Base-by-base conservation (phyloP, 2,797 vertebrate species). In the Gymnodraco acuticeps region DNA sequence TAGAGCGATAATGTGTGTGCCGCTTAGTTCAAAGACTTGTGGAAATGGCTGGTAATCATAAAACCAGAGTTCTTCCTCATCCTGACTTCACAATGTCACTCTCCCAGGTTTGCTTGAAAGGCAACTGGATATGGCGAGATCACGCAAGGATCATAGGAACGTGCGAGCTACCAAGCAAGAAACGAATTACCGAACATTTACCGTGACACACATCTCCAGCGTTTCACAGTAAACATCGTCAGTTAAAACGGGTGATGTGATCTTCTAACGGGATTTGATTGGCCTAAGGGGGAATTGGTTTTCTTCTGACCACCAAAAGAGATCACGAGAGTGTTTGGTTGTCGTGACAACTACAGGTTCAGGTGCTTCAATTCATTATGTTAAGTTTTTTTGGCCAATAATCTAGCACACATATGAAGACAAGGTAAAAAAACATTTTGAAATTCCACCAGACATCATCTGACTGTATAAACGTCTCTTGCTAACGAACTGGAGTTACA, bases 261-360 rank as follows among this genome's bases (percentile, higher is more conserved):
- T 27, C 23, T 27, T 27, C 19, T 47, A n/a, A 15, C 23, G 41
- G 73, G 42, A 42, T 12, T 3, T 38, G 4, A 50, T 31, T 51
- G 16, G 13, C 42, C 19, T 47, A 14, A 48, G 38, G 17, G 14
- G n/a, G 50, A 65, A 19, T 31, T 23, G 23, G 27, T 67, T 84
- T 52, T 33, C 54, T 31, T 75, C 31, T 4, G 27, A 27, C 27
- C 27, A 27, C 27, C 27, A 27, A 4, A 27, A 27, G 27, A 27
- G 27, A 27, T 27, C 4, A 27, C 27, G 27, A 27, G 27, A 27
- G 27, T 27, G 27, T 4, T 27, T 27, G 27, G 27, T 27, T 27
- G 4, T 27, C 4, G 27, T 27, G 27, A 27, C 4, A 27, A 27
- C 4, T 27, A 27, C 27, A 27, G 27, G 27, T 27, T 27, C 4